These are phyloP conservation scores for Porites lobata DNA, from an alignment of 92 coral and sea anemone genomes.

Conservation along the genomic window DNA sequence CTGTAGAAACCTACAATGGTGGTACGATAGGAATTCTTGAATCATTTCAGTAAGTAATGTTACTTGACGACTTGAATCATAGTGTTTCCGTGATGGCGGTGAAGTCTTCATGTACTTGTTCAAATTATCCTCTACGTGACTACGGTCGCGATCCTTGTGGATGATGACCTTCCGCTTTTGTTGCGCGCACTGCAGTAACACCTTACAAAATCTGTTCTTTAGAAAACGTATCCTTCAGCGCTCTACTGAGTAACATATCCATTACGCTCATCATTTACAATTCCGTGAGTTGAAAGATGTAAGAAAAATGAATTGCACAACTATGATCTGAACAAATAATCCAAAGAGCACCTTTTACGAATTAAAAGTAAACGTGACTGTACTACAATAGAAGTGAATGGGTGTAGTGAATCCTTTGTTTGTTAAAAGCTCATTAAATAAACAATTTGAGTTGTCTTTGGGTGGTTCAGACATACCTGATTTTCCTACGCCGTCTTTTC, in stretches of 20 bases:
- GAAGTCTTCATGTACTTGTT: not conserved
- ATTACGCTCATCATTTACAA: not conserved
- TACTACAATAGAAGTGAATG: not conserved
- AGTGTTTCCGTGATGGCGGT: not conserved
- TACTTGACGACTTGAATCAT: too few species aligned
- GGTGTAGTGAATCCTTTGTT: slow-evolving; percentile 14
- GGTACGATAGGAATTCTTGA: too few species aligned
- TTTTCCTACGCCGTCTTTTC: slow-evolving; percentile 91
- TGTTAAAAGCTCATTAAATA: not conserved
- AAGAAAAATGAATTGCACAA: not conserved
- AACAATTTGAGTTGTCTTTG: not conserved
- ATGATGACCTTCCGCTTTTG: too few species aligned
- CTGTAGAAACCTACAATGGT: too few species aligned
- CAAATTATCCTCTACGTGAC: slow-evolving; percentile 7
- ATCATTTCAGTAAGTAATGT: too few species aligned
- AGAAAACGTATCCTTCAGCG: not conserved
- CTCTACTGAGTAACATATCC: not conserved
- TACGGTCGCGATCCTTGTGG: too few species aligned
- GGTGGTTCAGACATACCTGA: slow-evolving; percentile 67
- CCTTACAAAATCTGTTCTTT: not conserved
- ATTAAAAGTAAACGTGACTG: slow-evolving; percentile 12
- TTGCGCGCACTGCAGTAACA: too few species aligned
- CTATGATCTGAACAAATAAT: not conserved
- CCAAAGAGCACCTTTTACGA: not conserved
- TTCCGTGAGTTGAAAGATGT: not conserved